A percentile compares a stretch with the other conserved stretches of the same genome.
These are phyloP conservation scores for Lepidochrysops patricia DNA, from an alignment of 2,888 invertebrate species.

Conservation along the genomic window DNA sequence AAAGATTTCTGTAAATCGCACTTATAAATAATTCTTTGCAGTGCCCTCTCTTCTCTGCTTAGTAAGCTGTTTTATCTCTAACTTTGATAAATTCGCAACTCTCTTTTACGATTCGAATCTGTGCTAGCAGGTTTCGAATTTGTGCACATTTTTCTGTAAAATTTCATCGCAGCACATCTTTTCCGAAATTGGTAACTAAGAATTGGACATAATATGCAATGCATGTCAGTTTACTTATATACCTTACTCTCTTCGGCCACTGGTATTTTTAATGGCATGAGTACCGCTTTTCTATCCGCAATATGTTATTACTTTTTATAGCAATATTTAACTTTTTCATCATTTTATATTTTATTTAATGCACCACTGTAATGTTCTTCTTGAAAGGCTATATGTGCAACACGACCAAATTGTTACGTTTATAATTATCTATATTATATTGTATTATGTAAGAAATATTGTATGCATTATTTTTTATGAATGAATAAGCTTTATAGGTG, in stretches of 20 bases:
- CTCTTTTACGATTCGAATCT: conserved; percentile 29
- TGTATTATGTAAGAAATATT: conserved; percentile 20
- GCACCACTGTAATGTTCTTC: conserved; percentile 19
- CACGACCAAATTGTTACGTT: conserved; percentile 66
- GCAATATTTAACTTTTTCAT: conserved; percentile 22
- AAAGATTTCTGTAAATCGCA: conserved; percentile 21
- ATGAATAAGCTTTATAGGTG: conserved; percentile 13
- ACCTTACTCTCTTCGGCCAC: conserved; percentile 4
- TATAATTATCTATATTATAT: conserved; percentile 29
- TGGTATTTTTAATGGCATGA: conserved; percentile 10
- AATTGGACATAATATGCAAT: conserved; percentile 10
- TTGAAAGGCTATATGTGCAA: conserved; percentile 40
- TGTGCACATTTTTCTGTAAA: conserved; percentile 30
- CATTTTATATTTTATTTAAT: conserved; percentile 27
- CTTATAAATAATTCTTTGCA: conserved; percentile 19
- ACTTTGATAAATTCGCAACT: conserved; percentile 30
- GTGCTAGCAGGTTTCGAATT: conserved; percentile 32
- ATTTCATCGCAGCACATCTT: conserved; percentile 23
- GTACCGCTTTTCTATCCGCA: conserved; percentile 6
- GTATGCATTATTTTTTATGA: conserved; percentile 20
- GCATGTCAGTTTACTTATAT: conserved; percentile 7
- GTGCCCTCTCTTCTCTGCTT: conserved; percentile 33
- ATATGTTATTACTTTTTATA: conserved; percentile 14
- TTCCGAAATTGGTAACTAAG: conserved; percentile 20
- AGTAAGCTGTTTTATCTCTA: conserved; percentile 28